Conservation (phyloP, 2,113 vertebrate genomes). For the Sebastes schlegelii region DNA sequence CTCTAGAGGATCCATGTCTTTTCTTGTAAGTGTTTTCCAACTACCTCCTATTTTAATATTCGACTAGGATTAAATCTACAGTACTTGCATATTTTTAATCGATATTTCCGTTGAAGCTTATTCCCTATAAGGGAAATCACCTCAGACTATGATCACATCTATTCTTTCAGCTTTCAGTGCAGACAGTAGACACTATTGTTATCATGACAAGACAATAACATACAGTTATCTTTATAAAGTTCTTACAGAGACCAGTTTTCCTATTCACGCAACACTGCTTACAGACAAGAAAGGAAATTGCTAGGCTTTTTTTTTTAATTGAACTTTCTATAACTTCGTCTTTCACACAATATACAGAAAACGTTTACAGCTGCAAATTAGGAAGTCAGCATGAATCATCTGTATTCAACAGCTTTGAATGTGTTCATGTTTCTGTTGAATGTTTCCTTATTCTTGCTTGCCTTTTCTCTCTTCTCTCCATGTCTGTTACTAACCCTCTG, state of each 20-base stretch:
- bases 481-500: constrained; percentile 61
- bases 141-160: not conserved
- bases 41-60: not conserved
- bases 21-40: constrained; percentile 81
- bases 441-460: constrained; percentile 45
- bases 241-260: not conserved
- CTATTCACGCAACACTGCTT: not conserved
- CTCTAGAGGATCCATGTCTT: constrained; percentile 85
- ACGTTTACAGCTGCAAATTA: not conserved
- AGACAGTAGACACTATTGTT: not conserved
- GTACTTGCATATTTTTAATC: not conserved
- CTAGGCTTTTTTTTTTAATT: not conserved
- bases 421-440: constrained; percentile 31
- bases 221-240: constrained; percentile 2
- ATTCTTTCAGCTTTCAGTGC: not conserved
- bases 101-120: not conserved
- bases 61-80: not conserved
- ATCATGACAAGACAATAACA: not conserved
- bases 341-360: constrained; percentile 2
- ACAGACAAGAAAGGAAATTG: not conserved
- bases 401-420: constrained; percentile 32
- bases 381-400: not conserved
- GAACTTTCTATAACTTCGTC: not conserved
- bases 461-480: constrained; percentile 54
- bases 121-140: not conserved